phyloP scores from a whole-genome alignment of 2,888 invertebrate species.

The Serrognathus titanus region DNA sequence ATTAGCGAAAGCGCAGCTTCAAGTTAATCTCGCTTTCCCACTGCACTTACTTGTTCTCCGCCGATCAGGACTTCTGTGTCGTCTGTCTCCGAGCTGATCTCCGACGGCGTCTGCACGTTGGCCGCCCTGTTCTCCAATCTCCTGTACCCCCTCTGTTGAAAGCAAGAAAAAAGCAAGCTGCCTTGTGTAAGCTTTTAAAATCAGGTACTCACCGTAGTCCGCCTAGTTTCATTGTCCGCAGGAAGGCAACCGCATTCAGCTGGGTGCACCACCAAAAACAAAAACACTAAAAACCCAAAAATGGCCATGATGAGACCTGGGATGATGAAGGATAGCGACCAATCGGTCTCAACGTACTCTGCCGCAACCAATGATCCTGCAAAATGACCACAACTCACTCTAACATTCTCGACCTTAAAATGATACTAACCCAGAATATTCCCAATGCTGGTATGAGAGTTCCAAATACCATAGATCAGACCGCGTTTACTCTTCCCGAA shows the following conservation, averaged over 20 bases:
- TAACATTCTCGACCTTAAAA: not conserved
- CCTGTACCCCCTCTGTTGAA: conserved; percentile 26
- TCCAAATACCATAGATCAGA: conserved; percentile 94
- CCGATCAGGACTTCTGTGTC: conserved; percentile 54
- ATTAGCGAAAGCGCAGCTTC: not conserved
- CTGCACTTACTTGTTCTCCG: conserved; percentile 55
- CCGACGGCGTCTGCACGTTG: conserved; percentile 32
- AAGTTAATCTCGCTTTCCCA: not conserved
- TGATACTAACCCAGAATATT: conserved; percentile 75
- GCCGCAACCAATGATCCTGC: conserved; percentile 80
- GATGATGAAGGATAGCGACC: conserved; percentile 89
- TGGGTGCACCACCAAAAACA: conserved; percentile 84
- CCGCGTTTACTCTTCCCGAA: conserved; percentile 89
- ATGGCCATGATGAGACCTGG: conserved; percentile 80
- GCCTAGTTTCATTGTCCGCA: conserved; percentile 35
- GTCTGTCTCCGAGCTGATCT: conserved; percentile 47
- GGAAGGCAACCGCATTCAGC: conserved; percentile 64
- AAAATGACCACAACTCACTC: conserved; percentile 20
- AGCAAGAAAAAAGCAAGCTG: not conserved
- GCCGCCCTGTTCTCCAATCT: conserved; percentile 37
- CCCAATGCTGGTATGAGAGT: conserved; percentile 93
- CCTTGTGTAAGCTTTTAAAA: too few relatives aligned
- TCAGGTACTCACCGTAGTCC: conserved; percentile 1
- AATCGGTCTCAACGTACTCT: conserved; percentile 77
- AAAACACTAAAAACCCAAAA: conserved; percentile 70